Conservation (phyloP, 2,797 vertebrate species). For the Syngnathus rostellatus region DNA sequence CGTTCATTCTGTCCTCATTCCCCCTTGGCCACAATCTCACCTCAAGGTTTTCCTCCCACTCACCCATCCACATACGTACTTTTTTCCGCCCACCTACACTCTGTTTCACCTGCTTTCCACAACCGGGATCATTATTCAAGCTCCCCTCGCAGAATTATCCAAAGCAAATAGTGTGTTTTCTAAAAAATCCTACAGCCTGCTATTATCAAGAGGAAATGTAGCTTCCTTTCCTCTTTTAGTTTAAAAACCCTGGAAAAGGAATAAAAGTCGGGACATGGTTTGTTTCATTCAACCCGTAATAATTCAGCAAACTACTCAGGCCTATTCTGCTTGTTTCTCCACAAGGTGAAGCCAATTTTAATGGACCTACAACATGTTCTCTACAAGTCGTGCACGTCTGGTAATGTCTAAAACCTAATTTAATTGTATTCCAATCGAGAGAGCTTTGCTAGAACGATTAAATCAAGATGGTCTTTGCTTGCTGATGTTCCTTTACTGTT, state of each 20-base stretch:
- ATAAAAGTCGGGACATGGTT: constrained; percentile 2
- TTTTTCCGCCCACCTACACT: neutral
- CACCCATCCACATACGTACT: constrained; percentile 12
- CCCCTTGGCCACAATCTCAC: constrained; percentile 35
- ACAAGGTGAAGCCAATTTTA: constrained; percentile 21
- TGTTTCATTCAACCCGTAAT: neutral
- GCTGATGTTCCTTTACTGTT: constrained; percentile 10
- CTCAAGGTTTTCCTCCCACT: constrained; percentile 20
- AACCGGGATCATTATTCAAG: constrained; percentile 21
- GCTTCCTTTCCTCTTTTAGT: constrained; percentile 7
- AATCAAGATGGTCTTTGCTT: constrained; percentile 19
- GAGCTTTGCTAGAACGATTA: constrained; percentile 51
- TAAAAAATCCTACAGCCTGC: neutral
- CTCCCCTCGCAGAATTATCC: constrained; percentile 8
- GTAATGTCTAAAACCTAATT: constrained; percentile 46
- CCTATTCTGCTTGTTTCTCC: constrained; percentile 1
- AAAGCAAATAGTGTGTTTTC: constrained; percentile 3
- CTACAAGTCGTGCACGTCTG: constrained; percentile 43
- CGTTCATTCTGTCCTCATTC: constrained; percentile 5
- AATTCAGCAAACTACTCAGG: constrained; percentile 12
- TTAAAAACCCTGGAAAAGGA: neutral
- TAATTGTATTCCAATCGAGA: constrained; percentile 45
- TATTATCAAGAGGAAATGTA: constrained; percentile 6
- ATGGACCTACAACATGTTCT: constrained; percentile 58
- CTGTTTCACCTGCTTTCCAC: constrained; percentile 16